A percentile compares a stretch with the other conserved stretches of the same genome.
Conservation (phyloP, 2,888 invertebrate species). For the Prosapia bicincta region DNA sequence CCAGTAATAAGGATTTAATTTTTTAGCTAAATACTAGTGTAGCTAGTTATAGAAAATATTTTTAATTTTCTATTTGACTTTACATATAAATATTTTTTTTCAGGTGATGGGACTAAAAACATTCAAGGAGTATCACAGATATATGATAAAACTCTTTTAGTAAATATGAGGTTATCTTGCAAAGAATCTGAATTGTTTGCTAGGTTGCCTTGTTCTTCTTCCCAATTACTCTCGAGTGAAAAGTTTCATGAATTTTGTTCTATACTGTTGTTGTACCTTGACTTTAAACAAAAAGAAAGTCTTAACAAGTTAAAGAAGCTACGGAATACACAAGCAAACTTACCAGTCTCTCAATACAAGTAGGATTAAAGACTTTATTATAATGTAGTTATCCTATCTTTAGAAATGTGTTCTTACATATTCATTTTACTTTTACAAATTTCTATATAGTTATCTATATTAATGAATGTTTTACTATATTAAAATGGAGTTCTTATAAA, state of each 20-base stretch:
- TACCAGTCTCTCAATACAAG: constrained; percentile 85
- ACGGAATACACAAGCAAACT: constrained; percentile 69
- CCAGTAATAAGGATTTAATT: no score
- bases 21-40: no score
- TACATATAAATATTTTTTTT: no score
- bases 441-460: no score
- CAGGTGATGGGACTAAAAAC: constrained; percentile 37
- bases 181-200: constrained; percentile 52
- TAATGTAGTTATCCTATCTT: no score
- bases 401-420: no score
- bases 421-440: no score
- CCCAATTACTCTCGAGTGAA: constrained; percentile 45
- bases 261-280: constrained; percentile 68
- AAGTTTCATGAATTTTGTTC: constrained; percentile 46
- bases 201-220: constrained; percentile 43
- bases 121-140: constrained; percentile 48
- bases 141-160: constrained; percentile 57
- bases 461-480: no score
- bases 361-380: constrained; percentile 39
- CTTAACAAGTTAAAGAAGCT: constrained; percentile 83
- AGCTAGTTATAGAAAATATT: no score
- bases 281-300: constrained; percentile 89
- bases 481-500: no score
- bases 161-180: constrained; percentile 51
- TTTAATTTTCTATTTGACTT: no score